Conservation (phyloP, 2,888 invertebrate species). For the Lypha dubia region DNA sequence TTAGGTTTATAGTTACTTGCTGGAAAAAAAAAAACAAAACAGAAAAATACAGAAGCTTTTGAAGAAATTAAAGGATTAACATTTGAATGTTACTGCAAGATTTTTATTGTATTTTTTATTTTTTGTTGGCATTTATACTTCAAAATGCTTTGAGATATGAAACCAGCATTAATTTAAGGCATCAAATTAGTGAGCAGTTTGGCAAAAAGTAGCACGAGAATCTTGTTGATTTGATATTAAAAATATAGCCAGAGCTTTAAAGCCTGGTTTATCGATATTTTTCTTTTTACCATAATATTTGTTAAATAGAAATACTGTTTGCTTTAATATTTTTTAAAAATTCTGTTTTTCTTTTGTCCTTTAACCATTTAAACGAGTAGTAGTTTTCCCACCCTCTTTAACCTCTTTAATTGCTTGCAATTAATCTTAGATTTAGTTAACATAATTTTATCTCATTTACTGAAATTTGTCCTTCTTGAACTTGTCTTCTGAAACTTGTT, state of each 20-base stretch:
- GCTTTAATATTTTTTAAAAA: not conserved
- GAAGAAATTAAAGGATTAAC: constrained; percentile 73
- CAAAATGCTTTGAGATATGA: not conserved
- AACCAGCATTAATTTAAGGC: not conserved
- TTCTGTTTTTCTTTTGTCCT: not conserved
- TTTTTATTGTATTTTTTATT: constrained; percentile 52
- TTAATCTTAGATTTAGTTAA: constrained; percentile 64
- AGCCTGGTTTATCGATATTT: not conserved
- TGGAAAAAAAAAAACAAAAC: constrained; percentile 7
- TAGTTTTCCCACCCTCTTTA: constrained; percentile 29
- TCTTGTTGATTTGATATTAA: not conserved
- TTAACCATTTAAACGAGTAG: constrained; percentile 26
- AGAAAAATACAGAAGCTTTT: constrained; percentile 42
- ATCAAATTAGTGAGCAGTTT: not conserved
- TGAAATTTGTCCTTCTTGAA: constrained; percentile 33
- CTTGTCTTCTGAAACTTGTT: constrained; percentile 25
- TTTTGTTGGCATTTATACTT: constrained; percentile 17
- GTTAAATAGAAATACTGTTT: not conserved
- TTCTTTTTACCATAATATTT: not conserved
- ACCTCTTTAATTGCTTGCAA: constrained; percentile 57
- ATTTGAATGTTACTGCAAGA: constrained; percentile 50
- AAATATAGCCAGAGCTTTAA: not conserved
- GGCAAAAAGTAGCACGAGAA: not conserved
- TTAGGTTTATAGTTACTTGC: constrained; percentile 64
- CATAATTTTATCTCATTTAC: constrained; percentile 59